Percentiles rank a stretch among this genome's conserved stretches.
phyloP scores from a whole-genome alignment of 2,797 vertebrate species.

The Mus spretus region DNA sequence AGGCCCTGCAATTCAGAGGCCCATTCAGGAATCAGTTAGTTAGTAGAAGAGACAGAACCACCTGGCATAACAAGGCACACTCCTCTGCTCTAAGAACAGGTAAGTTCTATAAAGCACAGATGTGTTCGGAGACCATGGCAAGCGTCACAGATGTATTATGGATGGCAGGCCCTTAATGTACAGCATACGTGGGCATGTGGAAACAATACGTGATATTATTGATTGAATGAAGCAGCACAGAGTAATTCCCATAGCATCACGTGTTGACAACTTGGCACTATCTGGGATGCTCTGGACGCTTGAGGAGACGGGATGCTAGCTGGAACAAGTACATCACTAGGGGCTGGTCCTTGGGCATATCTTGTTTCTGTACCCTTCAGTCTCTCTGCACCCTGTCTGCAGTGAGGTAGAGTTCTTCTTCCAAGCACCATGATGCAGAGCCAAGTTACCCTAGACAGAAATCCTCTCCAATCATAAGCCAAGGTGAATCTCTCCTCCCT shows the following conservation, averaged over 20 bases:
- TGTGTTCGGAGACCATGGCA: neutral
- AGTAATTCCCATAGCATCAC: neutral
- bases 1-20: neutral
- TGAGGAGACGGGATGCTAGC: neutral
- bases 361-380: neutral
- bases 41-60: neutral
- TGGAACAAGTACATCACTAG: neutral
- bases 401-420: neutral
- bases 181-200: neutral
- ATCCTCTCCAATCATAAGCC: neutral
- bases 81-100: constrained; percentile 6
- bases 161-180: neutral
- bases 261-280: neutral
- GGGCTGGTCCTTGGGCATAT: neutral
- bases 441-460: neutral
- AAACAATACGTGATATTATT: neutral
- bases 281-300: neutral
- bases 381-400: neutral
- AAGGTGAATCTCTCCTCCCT: neutral
- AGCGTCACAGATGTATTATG: neutral
- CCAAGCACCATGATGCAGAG: neutral
- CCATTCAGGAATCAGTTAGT: neutral
- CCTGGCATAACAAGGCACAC: neutral
- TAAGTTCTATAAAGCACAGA: neutral
- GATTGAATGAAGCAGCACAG: neutral